Evolutionary conservation across 2,888 invertebrate species (phyloP), one percentile per base, ranked within the genome.

Genomic region (Willowsia nigromaculata): DNA sequence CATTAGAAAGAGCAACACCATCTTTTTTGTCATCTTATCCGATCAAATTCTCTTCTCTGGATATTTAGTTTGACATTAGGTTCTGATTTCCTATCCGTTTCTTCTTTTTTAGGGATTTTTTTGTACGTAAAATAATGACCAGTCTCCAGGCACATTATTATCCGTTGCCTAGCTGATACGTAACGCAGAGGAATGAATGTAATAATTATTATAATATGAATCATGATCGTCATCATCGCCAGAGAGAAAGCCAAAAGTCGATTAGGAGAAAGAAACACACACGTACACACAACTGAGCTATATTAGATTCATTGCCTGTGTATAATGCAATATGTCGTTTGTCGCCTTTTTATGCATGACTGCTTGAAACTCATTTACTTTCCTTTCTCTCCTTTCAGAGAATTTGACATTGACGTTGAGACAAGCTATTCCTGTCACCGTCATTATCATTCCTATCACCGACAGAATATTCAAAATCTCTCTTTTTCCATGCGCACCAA

Each of bases 1-100:
- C 74, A 47, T 74, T 74, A 74, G n/a, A n/a, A n/a, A 47, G 74
- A 50, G 27, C 47, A n/a, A 22, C 27, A 47, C 9, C 27, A 68
- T 68, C 68, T n/a, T n/a, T 74, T 47, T 74, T 74, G 74, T 74
- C 50, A 74, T 74, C 47, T 11, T 43, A 74, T 47, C 47, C 47
- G 27, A 71, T 71, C 37, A 37, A 1, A 68, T 37, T 18, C 18
- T 18, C 40, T 27, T 27, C 47, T n/a, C n/a, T n/a, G n/a, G n/a
- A n/a, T n/a, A n/a, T n/a, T n/a, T n/a, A n/a, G n/a, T n/a, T n/a
- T n/a, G n/a, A n/a, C n/a, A n/a, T n/a, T n/a, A n/a, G n/a, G n/a
- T n/a, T n/a, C n/a, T n/a, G n/a, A n/a, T n/a, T n/a, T n/a, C n/a
- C n/a, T n/a, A 40, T 71, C 43, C 13, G 37, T n/a, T 40, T 27